Evolutionary conservation across 2,797 vertebrate genomes (phyloP).

Genomic region (Lepidocolaptes lacrymiger): DNA sequence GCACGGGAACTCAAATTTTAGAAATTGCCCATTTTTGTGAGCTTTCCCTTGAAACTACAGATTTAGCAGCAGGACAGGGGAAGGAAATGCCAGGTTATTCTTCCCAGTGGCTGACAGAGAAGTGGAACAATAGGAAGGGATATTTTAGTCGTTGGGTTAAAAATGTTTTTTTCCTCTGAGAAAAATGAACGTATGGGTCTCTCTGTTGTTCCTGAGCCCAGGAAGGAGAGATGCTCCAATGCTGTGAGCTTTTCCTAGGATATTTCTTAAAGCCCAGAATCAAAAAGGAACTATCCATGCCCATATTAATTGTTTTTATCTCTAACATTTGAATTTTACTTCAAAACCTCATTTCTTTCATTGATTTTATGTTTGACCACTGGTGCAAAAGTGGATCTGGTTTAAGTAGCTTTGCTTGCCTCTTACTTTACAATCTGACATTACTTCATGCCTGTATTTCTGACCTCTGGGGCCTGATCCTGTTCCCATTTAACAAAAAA

Average conservation of each 20-base stretch:
- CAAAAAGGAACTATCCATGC: neutral
- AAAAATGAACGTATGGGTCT: neutral
- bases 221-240: neutral
- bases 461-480: neutral
- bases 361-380: neutral
- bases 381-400: neutral
- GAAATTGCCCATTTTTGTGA: neutral
- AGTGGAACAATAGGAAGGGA: neutral
- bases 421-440: neutral
- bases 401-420: neutral
- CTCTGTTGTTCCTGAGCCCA: neutral
- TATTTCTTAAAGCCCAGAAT: neutral
- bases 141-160: constrained; percentile 1
- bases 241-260: neutral
- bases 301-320: neutral
- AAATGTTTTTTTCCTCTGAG: neutral
- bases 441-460: neutral
- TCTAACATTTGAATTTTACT: neutral
- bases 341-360: neutral
- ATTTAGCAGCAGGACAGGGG: neutral
- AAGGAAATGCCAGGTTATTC: constrained; percentile 12
- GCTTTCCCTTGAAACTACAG: neutral
- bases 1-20: neutral
- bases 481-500: neutral
- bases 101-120: neutral